Conservation (phyloP, 2,113 vertebrate genomes). For the Microcebus lehilahytsara region DNA sequence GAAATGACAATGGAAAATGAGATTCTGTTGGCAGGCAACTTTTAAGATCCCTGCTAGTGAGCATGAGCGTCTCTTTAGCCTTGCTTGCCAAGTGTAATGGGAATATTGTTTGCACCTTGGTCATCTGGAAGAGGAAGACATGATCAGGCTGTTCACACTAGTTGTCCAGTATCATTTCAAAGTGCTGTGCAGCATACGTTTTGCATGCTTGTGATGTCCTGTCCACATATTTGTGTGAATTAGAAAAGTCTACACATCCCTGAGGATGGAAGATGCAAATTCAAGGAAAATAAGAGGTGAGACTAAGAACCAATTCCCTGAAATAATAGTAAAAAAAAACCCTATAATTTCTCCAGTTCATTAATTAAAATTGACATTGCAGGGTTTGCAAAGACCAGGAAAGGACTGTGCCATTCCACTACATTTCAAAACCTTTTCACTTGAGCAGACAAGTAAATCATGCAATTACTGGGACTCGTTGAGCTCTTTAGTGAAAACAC, state of each 20-base stretch:
- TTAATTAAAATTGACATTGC: conserved; percentile 78
- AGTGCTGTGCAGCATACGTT: not conserved
- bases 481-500: conserved; percentile 81
- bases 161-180: not conserved
- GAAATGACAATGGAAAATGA: not conserved
- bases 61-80: not conserved
- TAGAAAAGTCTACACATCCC: conserved; percentile 38
- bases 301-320: conserved; percentile 20
- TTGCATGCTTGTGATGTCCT: conserved; percentile 3
- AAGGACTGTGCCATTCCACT: conserved; percentile 71
- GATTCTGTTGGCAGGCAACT: not conserved
- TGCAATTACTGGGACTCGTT: conserved; percentile 87
- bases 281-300: conserved; percentile 67
- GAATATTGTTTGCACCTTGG: not conserved
- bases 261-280: conserved; percentile 46
- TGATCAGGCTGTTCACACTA: not conserved
- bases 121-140: not conserved
- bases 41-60: not conserved
- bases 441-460: conserved; percentile 76
- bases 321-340: conserved; percentile 30
- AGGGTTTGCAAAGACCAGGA: conserved; percentile 67
- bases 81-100: not conserved
- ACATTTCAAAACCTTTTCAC: conserved; percentile 78
- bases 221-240: conserved; percentile 14
- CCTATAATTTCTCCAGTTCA: conserved; percentile 48